A percentile compares a stretch with the other conserved stretches of the same genome.
Evolutionary conservation across 2,797 vertebrate genomes (phyloP).

Genomic region (Cuculus canorus): DNA sequence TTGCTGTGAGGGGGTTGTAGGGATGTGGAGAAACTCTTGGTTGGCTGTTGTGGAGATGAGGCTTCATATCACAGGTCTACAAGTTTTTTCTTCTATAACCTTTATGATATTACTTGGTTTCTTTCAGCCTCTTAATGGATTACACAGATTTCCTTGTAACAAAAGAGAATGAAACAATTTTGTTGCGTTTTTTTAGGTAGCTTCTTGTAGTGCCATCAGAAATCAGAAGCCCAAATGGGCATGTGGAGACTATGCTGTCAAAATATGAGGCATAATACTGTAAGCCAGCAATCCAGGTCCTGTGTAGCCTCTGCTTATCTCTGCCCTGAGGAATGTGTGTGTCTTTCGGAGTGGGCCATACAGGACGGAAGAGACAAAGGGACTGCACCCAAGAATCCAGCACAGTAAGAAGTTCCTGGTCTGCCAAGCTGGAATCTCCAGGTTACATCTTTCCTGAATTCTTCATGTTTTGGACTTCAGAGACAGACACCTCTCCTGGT

Average conservation of each 20-base stretch:
- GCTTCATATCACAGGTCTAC: not conserved
- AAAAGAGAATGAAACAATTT: not conserved
- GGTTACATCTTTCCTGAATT: not conserved
- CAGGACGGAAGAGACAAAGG: not conserved
- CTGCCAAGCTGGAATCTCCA: not conserved
- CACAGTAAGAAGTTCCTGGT: not conserved
- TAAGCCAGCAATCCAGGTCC: not conserved
- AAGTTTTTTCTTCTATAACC: not conserved
- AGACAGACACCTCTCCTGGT: not conserved
- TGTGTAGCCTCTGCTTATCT: not conserved
- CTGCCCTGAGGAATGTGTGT: not conserved
- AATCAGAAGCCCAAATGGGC: not conserved
- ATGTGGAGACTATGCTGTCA: not conserved
- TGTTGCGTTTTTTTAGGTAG: not conserved
- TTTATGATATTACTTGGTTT: not conserved
- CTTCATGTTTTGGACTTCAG: not conserved
- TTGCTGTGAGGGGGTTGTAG: not conserved
- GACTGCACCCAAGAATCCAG: not conserved
- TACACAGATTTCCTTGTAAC: not conserved
- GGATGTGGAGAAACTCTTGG: not conserved
- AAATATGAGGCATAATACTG: rapidly evolving
- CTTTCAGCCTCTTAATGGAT: not conserved
- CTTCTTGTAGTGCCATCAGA: not conserved
- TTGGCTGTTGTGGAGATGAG: not conserved
- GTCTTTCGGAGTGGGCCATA: not conserved